A percentile compares a stretch with the other conserved stretches of the same genome.
Evolutionary conservation across 2,888 invertebrate genomes (phyloP).

Genomic region (Cynaeus angustus): DNA sequence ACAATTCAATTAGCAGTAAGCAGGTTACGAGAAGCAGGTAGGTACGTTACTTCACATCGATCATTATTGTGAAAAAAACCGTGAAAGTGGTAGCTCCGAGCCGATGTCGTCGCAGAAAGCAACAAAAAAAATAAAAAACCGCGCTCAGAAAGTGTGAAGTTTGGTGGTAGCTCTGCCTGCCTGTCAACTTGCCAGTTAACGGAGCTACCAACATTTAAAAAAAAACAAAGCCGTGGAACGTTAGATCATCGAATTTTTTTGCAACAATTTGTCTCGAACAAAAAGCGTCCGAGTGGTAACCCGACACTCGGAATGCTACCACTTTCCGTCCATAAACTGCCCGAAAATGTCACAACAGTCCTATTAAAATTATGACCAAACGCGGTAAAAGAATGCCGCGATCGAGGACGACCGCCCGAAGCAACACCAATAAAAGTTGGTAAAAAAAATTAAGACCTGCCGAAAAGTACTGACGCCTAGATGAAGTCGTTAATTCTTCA

Average conservation of each 20-base stretch:
- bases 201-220: too few species aligned
- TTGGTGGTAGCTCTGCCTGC: too few species aligned
- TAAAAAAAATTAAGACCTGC: slow-evolving; percentile 2
- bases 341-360: slow-evolving; percentile 8
- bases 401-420: slow-evolving; percentile 3
- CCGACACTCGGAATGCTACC: neutral
- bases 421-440: neutral
- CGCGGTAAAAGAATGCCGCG: slow-evolving; percentile 4
- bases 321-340: neutral
- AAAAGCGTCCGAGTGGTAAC: too few species aligned
- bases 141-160: too few species aligned
- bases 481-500: slow-evolving; percentile 37
- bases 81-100: neutral
- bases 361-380: slow-evolving; percentile 10
- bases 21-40: neutral
- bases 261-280: too few species aligned
- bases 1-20: slow-evolving; percentile 7
- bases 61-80: neutral
- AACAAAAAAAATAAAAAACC: too few species aligned
- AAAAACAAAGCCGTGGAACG: too few species aligned
- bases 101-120: neutral
- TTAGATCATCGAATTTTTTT: too few species aligned
- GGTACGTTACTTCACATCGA: slow-evolving; percentile 3
- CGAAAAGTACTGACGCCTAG: neutral
- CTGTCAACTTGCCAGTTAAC: too few species aligned